Percentiles rank a stretch among this genome's conserved stretches.
These are phyloP conservation scores for Progne subis DNA, from an alignment of 2,113 vertebrate genomes.

Conservation along the genomic window DNA sequence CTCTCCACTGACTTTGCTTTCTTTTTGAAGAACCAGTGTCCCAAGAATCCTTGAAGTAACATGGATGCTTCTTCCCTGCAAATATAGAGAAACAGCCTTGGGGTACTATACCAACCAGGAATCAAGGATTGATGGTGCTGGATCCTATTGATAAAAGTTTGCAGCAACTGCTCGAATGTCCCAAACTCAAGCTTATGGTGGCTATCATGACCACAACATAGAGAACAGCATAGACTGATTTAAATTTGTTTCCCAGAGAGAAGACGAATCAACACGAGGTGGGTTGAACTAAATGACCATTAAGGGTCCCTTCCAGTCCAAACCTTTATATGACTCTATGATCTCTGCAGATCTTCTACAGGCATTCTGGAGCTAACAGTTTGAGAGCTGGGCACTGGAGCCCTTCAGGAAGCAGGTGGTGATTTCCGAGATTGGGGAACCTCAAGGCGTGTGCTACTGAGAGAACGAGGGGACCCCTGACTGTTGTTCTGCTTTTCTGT, in stretches of 20 bases:
- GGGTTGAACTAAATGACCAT: background rate
- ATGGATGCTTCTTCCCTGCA: background rate
- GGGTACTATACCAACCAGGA: background rate
- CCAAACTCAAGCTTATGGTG: background rate
- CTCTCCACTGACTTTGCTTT: background rate
- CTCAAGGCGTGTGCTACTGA: background rate
- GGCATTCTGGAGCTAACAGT: background rate
- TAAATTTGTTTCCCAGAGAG: background rate
- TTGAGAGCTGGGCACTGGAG: background rate
- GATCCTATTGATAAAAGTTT: background rate
- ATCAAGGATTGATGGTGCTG: background rate
- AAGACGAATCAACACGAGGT: fast-evolving
- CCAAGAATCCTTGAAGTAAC: background rate
- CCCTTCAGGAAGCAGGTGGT: background rate
- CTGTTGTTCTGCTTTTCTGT: background rate
- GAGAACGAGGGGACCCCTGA: background rate
- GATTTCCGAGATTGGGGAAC: background rate
- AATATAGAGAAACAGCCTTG: background rate
- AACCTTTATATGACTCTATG: background rate
- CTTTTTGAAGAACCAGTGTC: background rate
- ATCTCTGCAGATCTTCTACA: background rate
- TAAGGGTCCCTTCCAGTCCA: background rate
- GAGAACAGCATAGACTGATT: background rate
- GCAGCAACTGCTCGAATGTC: background rate
- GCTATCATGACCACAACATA: background rate